Evolutionary conservation across 2,888 invertebrate species (phyloP).

Genomic region (Prosopocoilus inquinatus): DNA sequence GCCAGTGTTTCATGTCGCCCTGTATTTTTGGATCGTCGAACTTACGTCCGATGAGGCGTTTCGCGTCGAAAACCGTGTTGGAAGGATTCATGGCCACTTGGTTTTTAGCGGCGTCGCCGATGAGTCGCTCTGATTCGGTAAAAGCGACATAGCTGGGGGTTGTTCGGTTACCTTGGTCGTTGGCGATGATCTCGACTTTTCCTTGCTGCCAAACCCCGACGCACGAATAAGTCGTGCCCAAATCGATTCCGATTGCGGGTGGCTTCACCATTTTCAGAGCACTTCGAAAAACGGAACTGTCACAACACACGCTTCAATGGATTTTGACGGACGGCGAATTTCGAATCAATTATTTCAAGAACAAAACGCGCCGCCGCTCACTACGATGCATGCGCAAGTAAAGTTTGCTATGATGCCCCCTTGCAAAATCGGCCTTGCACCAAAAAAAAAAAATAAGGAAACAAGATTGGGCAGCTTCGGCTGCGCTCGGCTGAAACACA

Average conservation of each 20-base stretch:
- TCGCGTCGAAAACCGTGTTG: slow-evolving; percentile 71
- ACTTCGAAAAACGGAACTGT: background rate
- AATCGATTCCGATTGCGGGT: slow-evolving; percentile 74
- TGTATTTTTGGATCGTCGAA: slow-evolving; percentile 74
- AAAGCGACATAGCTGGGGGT: slow-evolving; percentile 88
- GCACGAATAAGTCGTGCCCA: slow-evolving; percentile 59
- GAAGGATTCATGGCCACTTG: slow-evolving; percentile 73
- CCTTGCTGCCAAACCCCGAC: slow-evolving; percentile 80
- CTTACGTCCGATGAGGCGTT: slow-evolving; percentile 78
- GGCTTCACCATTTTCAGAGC: slow-evolving; percentile 44
- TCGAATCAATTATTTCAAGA: background rate
- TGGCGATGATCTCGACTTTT: slow-evolving; percentile 84
- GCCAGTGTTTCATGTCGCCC: slow-evolving; percentile 81
- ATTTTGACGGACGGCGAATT: slow-evolving; percentile 6
- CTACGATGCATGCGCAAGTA: background rate
- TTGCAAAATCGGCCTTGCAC: too few species aligned
- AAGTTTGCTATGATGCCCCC: background rate
- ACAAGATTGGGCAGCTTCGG: background rate
- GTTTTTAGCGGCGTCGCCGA: slow-evolving; percentile 85
- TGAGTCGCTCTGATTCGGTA: slow-evolving; percentile 78
- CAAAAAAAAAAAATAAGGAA: too few species aligned
- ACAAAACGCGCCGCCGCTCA: background rate
- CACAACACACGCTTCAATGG: background rate
- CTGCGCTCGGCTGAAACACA: background rate
- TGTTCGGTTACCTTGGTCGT: slow-evolving; percentile 85